These are phyloP conservation scores for Collichthys lucidus DNA, from an alignment of 2,113 vertebrate genomes.

Conservation along the genomic window DNA sequence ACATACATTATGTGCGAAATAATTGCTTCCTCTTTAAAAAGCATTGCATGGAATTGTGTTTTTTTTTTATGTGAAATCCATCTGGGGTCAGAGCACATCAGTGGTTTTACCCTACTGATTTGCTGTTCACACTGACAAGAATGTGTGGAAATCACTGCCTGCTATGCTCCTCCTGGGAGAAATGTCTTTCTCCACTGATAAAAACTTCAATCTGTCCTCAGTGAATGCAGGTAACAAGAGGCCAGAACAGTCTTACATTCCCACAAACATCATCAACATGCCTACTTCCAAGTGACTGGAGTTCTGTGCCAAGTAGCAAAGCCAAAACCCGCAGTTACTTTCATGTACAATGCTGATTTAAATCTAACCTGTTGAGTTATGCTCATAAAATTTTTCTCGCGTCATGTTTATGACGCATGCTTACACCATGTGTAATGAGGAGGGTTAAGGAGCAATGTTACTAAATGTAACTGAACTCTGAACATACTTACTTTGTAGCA, in stretches of 20 bases:
- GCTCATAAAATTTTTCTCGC: not conserved
- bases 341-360: not conserved
- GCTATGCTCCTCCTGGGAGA: constrained; percentile 21
- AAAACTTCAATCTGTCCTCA: constrained; percentile 17
- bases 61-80: constrained; percentile 11
- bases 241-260: constrained; percentile 24
- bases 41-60: not conserved
- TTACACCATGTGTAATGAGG: not conserved
- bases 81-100: constrained; percentile 28
- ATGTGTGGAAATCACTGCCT: constrained; percentile 46
- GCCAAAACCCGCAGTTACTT: not conserved
- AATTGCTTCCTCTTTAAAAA: constrained; percentile 12
- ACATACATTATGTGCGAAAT: constrained; percentile 1
- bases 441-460: not conserved
- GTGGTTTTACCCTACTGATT: constrained; percentile 17
- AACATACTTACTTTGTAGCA: not conserved
- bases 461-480: not conserved
- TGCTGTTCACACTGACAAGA: constrained; percentile 12
- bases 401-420: not conserved
- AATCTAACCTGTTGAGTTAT: not conserved
- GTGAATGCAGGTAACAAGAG: constrained; percentile 19
- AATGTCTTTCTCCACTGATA: constrained; percentile 32
- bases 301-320: not conserved
- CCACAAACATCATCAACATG: constrained; percentile 18
- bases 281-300: not conserved